A percentile compares a stretch with the other conserved stretches of the same genome.
Evolutionary conservation across 1,140 invertebrate genomes (phyloP).

Genomic region (Conopomorpha cramerella): DNA sequence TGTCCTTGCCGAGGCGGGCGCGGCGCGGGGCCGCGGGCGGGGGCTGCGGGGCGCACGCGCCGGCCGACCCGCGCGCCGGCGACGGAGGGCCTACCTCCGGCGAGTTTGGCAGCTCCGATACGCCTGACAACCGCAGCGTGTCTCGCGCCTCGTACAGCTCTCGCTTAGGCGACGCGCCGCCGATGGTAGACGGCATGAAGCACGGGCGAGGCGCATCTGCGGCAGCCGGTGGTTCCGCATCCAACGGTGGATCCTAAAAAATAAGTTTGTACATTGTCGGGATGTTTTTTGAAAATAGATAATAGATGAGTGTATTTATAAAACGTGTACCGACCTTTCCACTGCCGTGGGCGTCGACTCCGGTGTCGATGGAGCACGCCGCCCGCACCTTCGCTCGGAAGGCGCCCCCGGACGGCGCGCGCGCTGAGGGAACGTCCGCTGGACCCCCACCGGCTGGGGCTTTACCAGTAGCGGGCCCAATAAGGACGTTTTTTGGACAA

Average conservation of each 20-base stretch:
- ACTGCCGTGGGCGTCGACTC: conserved; percentile 40
- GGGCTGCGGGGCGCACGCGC: conserved; percentile 62
- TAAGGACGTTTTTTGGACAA: conserved; percentile 96
- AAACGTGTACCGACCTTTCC: too few relatives aligned
- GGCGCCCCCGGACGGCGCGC: conserved; percentile 45
- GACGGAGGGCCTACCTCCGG: conserved; percentile 70
- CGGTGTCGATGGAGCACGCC: conserved; percentile 31
- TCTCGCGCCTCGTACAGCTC: conserved; percentile 37
- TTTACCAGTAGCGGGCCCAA: conserved; percentile 93
- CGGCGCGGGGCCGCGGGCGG: conserved; percentile 48
- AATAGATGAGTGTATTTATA: too few relatives aligned
- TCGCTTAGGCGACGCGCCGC: conserved; percentile 45
- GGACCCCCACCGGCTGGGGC: conserved; percentile 57
- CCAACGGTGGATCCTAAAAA: conserved; percentile 48
- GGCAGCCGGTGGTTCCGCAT: conserved; percentile 66
- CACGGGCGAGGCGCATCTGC: conserved; percentile 45
- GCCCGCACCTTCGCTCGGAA: conserved; percentile 50
- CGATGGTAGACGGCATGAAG: conserved; percentile 40
- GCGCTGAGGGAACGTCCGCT: conserved; percentile 44
- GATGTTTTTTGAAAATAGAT: too few relatives aligned
- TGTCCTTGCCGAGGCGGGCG: conserved; percentile 70
- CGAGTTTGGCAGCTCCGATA: conserved; percentile 38
- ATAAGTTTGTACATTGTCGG: too few relatives aligned
- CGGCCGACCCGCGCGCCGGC: conserved; percentile 67
- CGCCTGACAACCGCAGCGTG: conserved; percentile 61